These are phyloP conservation scores for Plebejus anna DNA, from an alignment of 2,888 invertebrate genomes.

Conservation along the genomic window DNA sequence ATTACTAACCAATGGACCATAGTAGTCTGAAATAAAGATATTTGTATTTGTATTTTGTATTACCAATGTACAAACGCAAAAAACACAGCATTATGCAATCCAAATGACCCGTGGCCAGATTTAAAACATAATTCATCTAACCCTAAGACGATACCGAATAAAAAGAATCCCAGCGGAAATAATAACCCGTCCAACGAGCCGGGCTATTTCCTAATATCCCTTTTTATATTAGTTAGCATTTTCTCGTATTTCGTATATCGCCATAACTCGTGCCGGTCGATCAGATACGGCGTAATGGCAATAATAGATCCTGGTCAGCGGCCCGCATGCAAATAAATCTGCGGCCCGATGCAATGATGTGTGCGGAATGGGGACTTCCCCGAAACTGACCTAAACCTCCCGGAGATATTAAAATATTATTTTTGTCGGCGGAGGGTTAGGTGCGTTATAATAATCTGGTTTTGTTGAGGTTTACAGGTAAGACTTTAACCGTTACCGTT, in stretches of 20 bases:
- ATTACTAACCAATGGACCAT: too few species aligned
- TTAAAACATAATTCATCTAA: constrained; percentile 15
- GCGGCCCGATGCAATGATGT: constrained; percentile 79
- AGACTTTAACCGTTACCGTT: neutral
- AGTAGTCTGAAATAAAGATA: too few species aligned
- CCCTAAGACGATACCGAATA: constrained; percentile 40
- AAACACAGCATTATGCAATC: neutral
- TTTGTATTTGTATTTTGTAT: too few species aligned
- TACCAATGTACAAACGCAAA: neutral
- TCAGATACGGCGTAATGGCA: constrained; percentile 77
- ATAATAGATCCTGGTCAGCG: constrained; percentile 80
- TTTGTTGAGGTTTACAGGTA: neutral
- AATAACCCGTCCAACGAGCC: constrained; percentile 67
- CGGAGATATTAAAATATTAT: neutral
- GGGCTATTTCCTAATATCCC: constrained; percentile 55
- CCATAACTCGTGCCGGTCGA: constrained; percentile 76
- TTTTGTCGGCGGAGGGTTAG: neutral
- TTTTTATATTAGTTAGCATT: constrained; percentile 58
- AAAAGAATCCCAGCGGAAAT: constrained; percentile 68
- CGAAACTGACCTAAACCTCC: constrained; percentile 34
- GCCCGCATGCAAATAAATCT: constrained; percentile 82
- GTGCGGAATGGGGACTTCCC: constrained; percentile 74
- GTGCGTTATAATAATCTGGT: neutral
- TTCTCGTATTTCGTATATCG: constrained; percentile 66
- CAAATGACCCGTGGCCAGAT: constrained; percentile 10